Conservation (phyloP, 2,888 invertebrate species). For the Poecilobothrus nobilitatus region DNA sequence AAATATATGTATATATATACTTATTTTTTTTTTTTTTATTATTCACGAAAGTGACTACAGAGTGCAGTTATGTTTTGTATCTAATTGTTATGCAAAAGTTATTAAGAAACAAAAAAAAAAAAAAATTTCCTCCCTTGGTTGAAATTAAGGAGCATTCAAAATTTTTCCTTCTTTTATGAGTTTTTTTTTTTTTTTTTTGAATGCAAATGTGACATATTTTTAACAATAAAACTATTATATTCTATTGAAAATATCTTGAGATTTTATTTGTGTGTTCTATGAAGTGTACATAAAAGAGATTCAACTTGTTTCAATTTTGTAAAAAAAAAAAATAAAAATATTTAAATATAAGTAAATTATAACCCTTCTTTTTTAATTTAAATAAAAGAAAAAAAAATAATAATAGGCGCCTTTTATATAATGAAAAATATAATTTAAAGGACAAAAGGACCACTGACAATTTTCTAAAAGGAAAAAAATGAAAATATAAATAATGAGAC, state of each 20-base stretch:
- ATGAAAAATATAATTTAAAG: neutral
- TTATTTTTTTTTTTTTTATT: too few species aligned
- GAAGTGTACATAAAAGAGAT: neutral
- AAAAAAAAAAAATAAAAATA: too few species aligned
- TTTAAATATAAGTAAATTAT: neutral
- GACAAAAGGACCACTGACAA: neutral
- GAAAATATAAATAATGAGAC: too few species aligned
- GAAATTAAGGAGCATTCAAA: neutral
- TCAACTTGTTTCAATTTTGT: neutral
- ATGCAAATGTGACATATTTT: conserved; percentile 4
- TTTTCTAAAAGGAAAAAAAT: neutral
- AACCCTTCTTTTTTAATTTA: neutral
- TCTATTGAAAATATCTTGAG: neutral
- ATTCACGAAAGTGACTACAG: too few species aligned
- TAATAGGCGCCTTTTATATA: neutral
- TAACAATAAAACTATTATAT: conserved; percentile 6
- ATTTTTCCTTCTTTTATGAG: too few species aligned
- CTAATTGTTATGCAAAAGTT: neutral
- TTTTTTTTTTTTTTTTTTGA: neutral
- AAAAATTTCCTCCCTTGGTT: too few species aligned
- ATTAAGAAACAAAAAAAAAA: too few species aligned
- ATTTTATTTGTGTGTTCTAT: neutral
- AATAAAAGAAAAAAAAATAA: neutral
- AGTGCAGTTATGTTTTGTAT: neutral
- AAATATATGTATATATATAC: too few species aligned